Evolutionary conservation across 30 jellyfish, hydroid and myxozoan genomes (phyloP).

Genomic region (Calvadosia cruxmelitensis): DNA sequence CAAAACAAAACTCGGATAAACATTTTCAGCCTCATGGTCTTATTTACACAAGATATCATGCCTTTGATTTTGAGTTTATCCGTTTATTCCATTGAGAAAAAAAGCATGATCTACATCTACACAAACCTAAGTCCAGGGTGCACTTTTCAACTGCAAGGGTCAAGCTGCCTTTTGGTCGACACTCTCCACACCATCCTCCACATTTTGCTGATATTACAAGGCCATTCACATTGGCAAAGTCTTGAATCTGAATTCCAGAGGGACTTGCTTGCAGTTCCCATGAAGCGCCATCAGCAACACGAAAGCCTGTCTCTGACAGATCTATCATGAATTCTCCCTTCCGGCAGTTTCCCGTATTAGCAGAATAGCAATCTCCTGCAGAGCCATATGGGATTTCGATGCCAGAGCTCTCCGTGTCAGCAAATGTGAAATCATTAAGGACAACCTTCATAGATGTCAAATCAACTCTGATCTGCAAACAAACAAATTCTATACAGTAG

Average conservation of each 20-base stretch:
- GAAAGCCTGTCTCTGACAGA: slow-evolving; percentile 61
- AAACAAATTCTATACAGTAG: too few relatives aligned
- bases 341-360: slow-evolving; percentile 57
- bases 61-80: too few relatives aligned
- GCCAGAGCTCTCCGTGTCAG: slow-evolving; percentile 35
- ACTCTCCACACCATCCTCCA: slow-evolving; percentile 93
- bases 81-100: too few relatives aligned
- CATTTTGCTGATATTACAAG: slow-evolving; percentile 44
- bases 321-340: slow-evolving; percentile 74
- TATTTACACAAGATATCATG: too few relatives aligned
- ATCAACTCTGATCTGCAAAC: slow-evolving; percentile 44
- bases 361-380: slow-evolving; percentile 92
- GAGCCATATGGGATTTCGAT: slow-evolving; percentile 52
- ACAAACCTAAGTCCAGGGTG: slow-evolving; percentile 42
- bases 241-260: slow-evolving; percentile 25
- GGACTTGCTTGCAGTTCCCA: slow-evolving; percentile 33
- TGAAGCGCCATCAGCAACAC: slow-evolving; percentile 21
- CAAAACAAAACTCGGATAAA: too few relatives aligned
- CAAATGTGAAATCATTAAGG: slow-evolving; percentile 49
- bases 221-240: slow-evolving; percentile 34
- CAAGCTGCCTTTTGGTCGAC: slow-evolving; percentile 39
- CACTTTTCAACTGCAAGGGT: slow-evolving; percentile 34
- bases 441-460: slow-evolving; percentile 30
- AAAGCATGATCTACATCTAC: background rate
- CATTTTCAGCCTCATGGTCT: too few relatives aligned